Conservation (phyloP, 2,888 invertebrate genomes). For the Drosophila monieri region DNA sequence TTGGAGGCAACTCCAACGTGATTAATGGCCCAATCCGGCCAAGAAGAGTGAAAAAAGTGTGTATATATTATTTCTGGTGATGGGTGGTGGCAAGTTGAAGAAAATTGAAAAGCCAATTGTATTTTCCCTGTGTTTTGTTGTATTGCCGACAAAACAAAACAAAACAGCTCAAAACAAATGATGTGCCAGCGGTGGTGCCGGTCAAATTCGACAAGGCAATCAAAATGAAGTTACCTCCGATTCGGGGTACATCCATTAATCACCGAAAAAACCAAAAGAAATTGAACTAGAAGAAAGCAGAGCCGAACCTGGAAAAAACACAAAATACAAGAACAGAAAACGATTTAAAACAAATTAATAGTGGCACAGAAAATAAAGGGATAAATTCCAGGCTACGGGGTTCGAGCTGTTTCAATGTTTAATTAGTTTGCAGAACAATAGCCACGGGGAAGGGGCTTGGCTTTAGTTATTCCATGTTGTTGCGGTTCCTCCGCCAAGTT, state of each 20-base stretch:
- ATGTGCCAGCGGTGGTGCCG: conserved; percentile 61
- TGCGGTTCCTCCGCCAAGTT: conserved; percentile 36
- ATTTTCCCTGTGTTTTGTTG: conserved; percentile 49
- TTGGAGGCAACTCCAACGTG: conserved; percentile 41
- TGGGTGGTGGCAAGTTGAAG: conserved; percentile 15
- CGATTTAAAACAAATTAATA: conserved; percentile 77
- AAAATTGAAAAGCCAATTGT: conserved; percentile 71
- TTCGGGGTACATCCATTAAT: conserved; percentile 59
- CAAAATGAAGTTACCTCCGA: conserved; percentile 77
- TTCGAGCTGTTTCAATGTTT: conserved; percentile 56
- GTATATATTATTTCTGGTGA: conserved; percentile 8
- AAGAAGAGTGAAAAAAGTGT: conserved; percentile 15
- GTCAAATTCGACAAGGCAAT: conserved; percentile 69
- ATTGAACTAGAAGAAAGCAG: conserved; percentile 39
- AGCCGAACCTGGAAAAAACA: not conserved
- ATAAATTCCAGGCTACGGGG: conserved; percentile 9
- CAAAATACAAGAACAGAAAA: conserved; percentile 41
- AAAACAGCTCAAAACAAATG: conserved; percentile 64
- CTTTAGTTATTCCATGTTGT: conserved; percentile 18
- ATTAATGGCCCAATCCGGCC: conserved; percentile 41
- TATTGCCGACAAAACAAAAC: conserved; percentile 48
- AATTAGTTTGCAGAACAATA: conserved; percentile 71
- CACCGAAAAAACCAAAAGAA: conserved; percentile 33
- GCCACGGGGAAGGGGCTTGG: conserved; percentile 29
- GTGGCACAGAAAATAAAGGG: conserved; percentile 35